Conservation (phyloP, 2,113 vertebrate genomes). For the Recurvirostra avosetta region DNA sequence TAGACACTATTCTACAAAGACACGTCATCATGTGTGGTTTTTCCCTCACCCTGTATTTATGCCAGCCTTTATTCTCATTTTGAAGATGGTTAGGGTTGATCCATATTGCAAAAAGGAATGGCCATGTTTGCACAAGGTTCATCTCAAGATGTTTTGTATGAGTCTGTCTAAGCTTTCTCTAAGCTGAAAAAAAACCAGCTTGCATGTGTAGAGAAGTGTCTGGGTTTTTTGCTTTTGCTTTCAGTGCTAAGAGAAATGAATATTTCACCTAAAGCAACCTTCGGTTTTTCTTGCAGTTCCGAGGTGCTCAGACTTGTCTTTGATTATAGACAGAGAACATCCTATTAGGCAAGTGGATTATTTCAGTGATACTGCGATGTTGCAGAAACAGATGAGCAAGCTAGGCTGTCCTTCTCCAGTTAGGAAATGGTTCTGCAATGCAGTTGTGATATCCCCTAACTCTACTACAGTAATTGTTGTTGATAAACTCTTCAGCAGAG, state of each 20-base stretch:
- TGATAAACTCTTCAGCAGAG: neutral
- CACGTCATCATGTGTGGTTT: accelerated
- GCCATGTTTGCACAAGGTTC: neutral
- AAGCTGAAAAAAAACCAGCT: neutral
- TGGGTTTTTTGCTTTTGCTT: neutral
- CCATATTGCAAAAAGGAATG: neutral
- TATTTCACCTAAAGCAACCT: neutral
- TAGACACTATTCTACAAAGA: neutral
- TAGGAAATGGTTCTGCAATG: neutral
- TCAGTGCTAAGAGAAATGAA: neutral
- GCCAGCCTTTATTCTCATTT: neutral
- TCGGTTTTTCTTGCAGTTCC: neutral
- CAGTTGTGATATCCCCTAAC: neutral
- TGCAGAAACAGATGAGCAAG: neutral
- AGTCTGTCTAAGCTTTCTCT: neutral
- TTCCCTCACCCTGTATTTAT: neutral
- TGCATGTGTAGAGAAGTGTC: neutral
- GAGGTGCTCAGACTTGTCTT: neutral
- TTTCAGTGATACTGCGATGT: neutral
- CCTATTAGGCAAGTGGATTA: neutral
- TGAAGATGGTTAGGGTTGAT: neutral
- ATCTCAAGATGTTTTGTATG: neutral
- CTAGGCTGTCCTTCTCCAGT: neutral
- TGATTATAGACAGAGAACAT: neutral
- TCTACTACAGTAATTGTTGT: neutral